These are phyloP conservation scores for Penaeus japonicus DNA, from an alignment of 1,140 invertebrate genomes.

Conservation along the genomic window DNA sequence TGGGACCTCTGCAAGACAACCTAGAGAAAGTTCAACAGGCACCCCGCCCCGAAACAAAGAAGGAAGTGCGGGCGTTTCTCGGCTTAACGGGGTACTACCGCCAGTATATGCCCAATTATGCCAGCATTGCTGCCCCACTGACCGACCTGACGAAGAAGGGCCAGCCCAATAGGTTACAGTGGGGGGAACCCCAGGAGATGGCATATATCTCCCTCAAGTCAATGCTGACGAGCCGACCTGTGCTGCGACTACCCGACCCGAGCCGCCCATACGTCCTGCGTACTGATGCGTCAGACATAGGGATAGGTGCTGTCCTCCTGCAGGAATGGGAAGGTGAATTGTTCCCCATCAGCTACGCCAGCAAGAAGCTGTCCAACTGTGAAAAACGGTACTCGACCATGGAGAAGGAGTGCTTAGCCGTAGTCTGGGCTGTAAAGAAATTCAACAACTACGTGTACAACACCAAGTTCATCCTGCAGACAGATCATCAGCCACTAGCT, in stretches of 20 bases:
- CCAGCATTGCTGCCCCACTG: neutral
- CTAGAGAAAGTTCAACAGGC: too few relatives aligned
- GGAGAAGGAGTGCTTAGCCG: neutral
- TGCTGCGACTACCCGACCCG: constrained; percentile 45
- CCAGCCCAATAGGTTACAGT: too few relatives aligned
- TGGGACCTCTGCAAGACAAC: too few relatives aligned
- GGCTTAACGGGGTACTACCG: neutral
- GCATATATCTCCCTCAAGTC: too few relatives aligned
- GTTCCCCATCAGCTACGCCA: neutral
- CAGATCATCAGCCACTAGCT: too few relatives aligned
- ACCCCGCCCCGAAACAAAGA: neutral
- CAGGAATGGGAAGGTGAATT: neutral
- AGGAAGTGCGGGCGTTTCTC: neutral
- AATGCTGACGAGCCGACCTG: neutral
- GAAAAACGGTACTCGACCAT: neutral
- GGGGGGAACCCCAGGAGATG: too few relatives aligned
- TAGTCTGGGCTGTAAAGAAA: neutral
- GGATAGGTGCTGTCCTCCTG: neutral
- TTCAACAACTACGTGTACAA: neutral
- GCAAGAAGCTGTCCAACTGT: neutral
- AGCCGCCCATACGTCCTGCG: neutral
- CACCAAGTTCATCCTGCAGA: neutral
- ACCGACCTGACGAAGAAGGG: neutral
- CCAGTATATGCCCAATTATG: neutral
- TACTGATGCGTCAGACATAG: neutral